Evolutionary conservation across 2,888 invertebrate species (phyloP).

Genomic region (Nomada flava): DNA sequence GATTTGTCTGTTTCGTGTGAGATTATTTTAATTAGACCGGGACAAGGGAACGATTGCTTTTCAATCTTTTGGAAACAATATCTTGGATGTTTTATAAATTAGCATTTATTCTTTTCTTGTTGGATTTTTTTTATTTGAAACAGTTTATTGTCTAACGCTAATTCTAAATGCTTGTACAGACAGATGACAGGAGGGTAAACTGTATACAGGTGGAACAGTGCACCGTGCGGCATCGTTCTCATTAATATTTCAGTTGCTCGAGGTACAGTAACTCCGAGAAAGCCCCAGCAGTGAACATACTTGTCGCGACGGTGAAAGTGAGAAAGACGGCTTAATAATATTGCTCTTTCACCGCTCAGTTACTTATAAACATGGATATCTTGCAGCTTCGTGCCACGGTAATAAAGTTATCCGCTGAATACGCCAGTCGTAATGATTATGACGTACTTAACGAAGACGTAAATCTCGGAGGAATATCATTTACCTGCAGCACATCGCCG

Average conservation of each 20-base stretch:
- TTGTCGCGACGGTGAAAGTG: not conserved
- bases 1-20: not conserved
- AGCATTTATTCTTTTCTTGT: too few species aligned
- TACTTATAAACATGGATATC: not conserved
- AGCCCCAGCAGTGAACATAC: not conserved
- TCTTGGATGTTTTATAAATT: too few species aligned
- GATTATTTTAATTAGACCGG: not conserved
- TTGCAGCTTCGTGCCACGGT: conserved; percentile 17
- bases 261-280: too few species aligned
- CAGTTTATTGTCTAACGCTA: too few species aligned
- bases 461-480: conserved; percentile 32
- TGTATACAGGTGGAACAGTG: too few species aligned
- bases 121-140: too few species aligned
- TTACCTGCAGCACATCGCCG: not conserved
- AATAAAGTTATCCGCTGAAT: conserved; percentile 49
- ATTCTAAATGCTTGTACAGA: too few species aligned
- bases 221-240: too few species aligned
- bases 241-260: too few species aligned
- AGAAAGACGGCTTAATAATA: conserved; percentile 30
- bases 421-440: conserved; percentile 43
- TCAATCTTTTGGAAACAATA: too few species aligned
- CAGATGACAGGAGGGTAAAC: too few species aligned
- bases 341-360: not conserved
- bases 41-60: too few species aligned
- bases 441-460: conserved; percentile 44